phyloP scores from a whole-genome alignment of 2,888 invertebrate species.

The Phanerotoma sp. region DNA sequence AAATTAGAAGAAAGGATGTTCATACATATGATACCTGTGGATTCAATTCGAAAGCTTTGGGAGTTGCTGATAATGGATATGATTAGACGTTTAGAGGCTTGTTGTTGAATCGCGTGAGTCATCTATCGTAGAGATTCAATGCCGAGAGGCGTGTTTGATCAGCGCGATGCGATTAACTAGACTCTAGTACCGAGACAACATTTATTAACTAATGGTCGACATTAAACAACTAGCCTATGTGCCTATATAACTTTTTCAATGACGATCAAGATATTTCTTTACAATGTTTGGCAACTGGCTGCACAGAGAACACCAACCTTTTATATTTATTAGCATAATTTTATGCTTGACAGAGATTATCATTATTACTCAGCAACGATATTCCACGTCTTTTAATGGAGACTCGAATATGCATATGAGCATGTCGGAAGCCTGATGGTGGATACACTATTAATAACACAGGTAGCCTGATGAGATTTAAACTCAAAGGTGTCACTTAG shows the following conservation, averaged over 20 bases:
- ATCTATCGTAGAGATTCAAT: slow-evolving; percentile 22
- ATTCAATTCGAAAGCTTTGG: slow-evolving; percentile 27
- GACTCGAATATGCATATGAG: neutral
- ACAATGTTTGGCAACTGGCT: neutral
- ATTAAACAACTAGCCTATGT: slow-evolving; percentile 12
- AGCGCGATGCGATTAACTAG: slow-evolving; percentile 31
- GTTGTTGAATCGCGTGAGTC: slow-evolving; percentile 16
- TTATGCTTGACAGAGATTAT: neutral
- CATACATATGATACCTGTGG: slow-evolving; percentile 16
- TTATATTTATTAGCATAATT: slow-evolving; percentile 1
- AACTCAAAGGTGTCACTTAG: no score
- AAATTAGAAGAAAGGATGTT: slow-evolving; percentile 41
- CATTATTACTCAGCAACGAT: neutral
- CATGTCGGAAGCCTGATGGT: no score
- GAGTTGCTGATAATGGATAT: slow-evolving; percentile 33
- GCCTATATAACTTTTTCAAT: slow-evolving; percentile 4
- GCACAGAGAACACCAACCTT: no score
- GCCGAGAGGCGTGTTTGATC: slow-evolving; percentile 31
- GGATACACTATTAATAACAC: no score
- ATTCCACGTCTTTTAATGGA: neutral
- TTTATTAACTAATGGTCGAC: slow-evolving; percentile 42
- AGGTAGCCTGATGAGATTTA: no score
- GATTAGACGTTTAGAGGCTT: slow-evolving; percentile 41
- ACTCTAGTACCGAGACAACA: slow-evolving; percentile 28
- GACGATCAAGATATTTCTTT: slow-evolving; percentile 13